A percentile compares a stretch with the other conserved stretches of the same genome.
Conservation (phyloP, 2,113 vertebrate species). For the Sakesphorus luctuosus region DNA sequence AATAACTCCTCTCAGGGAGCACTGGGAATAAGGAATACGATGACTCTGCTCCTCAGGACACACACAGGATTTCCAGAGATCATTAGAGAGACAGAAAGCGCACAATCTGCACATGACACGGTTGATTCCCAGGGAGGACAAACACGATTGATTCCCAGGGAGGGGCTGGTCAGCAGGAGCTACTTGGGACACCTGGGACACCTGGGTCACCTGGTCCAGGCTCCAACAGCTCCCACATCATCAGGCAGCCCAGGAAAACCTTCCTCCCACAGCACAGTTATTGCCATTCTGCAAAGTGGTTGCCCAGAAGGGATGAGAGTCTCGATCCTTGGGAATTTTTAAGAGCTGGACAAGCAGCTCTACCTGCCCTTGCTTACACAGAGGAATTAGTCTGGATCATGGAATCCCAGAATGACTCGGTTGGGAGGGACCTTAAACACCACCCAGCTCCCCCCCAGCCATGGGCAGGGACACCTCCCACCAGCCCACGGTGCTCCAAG, state of each 20-base stretch:
- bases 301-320: not conserved
- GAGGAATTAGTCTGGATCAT: not conserved
- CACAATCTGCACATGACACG: rapidly evolving
- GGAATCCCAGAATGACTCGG: too few species aligned
- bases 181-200: too few species aligned
- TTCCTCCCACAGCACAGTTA: not conserved
- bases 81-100: not conserved
- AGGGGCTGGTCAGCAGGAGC: rapidly evolving
- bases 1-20: not conserved
- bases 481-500: too few species aligned
- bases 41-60: not conserved
- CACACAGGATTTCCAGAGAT: not conserved
- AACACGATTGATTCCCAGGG: not conserved
- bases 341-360: not conserved
- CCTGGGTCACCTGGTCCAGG: not conserved
- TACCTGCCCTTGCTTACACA: not conserved
- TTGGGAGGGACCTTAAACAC: not conserved
- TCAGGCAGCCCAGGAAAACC: not conserved
- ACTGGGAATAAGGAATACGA: not conserved
- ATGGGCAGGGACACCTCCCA: not conserved
- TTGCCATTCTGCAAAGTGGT: rapidly evolving
- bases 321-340: not conserved
- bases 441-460: not conserved
- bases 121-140: not conserved
- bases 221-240: not conserved